Conservation (phyloP, 1,140 invertebrate species). For the Diachasma alloeum region DNA sequence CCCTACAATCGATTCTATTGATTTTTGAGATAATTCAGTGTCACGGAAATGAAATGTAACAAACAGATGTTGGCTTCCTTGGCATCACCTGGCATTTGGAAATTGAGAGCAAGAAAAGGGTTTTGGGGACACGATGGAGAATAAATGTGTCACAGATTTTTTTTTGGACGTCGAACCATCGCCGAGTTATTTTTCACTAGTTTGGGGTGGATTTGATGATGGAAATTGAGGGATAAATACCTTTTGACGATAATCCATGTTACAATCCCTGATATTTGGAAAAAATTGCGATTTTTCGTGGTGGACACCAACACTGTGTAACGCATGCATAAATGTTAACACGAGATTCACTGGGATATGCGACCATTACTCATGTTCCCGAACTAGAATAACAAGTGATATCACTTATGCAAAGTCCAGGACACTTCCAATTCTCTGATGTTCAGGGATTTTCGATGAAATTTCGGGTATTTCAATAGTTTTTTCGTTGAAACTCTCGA, state of each 20-base stretch:
- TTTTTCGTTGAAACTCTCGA: background rate
- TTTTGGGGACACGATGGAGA: background rate
- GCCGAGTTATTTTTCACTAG: background rate
- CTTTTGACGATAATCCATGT: constrained; percentile 54
- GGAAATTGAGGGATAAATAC: constrained; percentile 26
- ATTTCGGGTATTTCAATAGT: background rate
- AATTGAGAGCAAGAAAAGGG: background rate
- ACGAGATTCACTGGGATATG: background rate
- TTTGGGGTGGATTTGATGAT: background rate
- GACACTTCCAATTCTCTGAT: too few relatives aligned
- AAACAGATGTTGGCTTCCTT: background rate
- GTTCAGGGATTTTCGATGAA: background rate
- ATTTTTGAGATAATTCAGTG: background rate
- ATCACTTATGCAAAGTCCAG: background rate
- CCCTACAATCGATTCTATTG: background rate
- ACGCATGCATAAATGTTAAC: constrained; percentile 39
- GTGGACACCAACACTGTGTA: constrained; percentile 33
- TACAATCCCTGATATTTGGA: constrained; percentile 36
- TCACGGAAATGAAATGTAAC: background rate
- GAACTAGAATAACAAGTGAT: background rate
- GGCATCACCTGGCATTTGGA: background rate
- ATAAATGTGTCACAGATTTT: background rate
- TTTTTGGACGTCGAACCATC: background rate
- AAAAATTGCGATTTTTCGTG: constrained; percentile 38
- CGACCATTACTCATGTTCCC: constrained; percentile 2